phyloP scores from a whole-genome alignment of 2,888 invertebrate genomes.

The Sabatieria punctata region DNA sequence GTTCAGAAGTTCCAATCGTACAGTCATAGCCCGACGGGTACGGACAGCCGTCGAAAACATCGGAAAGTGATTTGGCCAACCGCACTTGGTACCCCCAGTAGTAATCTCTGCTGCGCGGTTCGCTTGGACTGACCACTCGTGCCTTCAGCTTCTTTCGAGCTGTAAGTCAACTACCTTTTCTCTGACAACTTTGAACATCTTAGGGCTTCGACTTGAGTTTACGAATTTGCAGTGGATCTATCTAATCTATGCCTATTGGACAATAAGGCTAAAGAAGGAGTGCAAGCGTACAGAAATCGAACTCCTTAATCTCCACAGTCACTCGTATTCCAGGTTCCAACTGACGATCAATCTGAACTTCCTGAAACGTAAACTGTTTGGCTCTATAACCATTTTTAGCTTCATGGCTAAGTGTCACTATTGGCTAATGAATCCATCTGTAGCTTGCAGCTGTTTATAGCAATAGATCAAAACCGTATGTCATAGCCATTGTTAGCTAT shows the following conservation, averaged over 20 bases:
- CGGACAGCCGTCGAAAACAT: conserved; percentile 65
- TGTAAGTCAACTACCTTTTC: conserved; percentile 29
- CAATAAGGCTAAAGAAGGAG: neutral
- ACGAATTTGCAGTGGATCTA: neutral
- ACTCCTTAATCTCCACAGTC: conserved; percentile 44
- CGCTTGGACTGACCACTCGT: conserved; percentile 57
- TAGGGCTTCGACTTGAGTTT: no score
- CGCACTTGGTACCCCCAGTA: conserved; percentile 95
- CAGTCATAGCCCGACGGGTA: conserved; percentile 60
- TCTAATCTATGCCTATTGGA: neutral
- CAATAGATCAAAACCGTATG: no score
- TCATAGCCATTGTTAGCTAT: neutral
- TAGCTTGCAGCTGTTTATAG: no score
- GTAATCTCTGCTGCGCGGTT: conserved; percentile 60
- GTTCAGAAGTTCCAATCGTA: conserved; percentile 84
- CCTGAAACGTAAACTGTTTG: neutral
- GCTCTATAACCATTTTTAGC: no score
- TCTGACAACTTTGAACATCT: no score
- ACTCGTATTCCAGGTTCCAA: conserved; percentile 68
- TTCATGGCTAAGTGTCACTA: no score
- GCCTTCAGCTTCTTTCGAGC: conserved; percentile 54
- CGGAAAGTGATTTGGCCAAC: conserved; percentile 60
- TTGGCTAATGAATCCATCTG: no score
- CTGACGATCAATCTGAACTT: conserved; percentile 44
- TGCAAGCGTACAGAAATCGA: conserved; percentile 12